Base-by-base conservation (phyloP, 1,140 invertebrate species). In the Cydia fagiglandana region DNA sequence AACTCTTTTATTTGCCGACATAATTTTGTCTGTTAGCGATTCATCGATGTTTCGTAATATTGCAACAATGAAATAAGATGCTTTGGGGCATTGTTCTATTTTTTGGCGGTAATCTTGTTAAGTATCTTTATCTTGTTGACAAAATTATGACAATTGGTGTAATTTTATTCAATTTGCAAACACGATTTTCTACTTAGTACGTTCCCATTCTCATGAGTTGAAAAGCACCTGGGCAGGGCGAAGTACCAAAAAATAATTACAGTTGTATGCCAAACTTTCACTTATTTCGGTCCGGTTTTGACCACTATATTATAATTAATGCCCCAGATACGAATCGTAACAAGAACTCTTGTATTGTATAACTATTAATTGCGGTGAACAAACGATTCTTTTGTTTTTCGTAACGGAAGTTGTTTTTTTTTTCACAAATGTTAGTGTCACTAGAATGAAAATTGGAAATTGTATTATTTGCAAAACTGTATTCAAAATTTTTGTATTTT, bases 1-100 rank as follows among this genome's bases (percentile, higher is more conserved):
- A 79, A 79, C 78, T 68, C 30, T 79, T 77, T 79, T 81, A 53
- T 70, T 47, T 17, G 70, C 56, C 75, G 74, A 78, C 75, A 81
- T 79, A 81, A 81, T 79, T 68, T 41, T 47, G 12, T 66, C 56
- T 79, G 70, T 79, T 77, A 81, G 66, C 66, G 15, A 68, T 38
- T 68, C 64, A 66, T 17, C 3, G 64, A 34, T 70, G 30, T 70
- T 70, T 45, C n/a, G 66, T 70, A 70, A 70, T 38, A 38, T 38
- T 38, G 7, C 30, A 70, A 70, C 66, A 38, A 17, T 45, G 64
- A 68, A 34, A 34, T 17, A 70, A n/a, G 30, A 17, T 61, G 56
- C 20, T 12, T 61, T 24, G 53, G n/a, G 53, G 53, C 53, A 4
- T 61, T 20, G 20, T 61, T 10, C 6, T 61, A 61, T 17, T 56